These are phyloP conservation scores for Porites cylindrica DNA, from an alignment of 92 coral and sea anemone species.

Conservation along the genomic window DNA sequence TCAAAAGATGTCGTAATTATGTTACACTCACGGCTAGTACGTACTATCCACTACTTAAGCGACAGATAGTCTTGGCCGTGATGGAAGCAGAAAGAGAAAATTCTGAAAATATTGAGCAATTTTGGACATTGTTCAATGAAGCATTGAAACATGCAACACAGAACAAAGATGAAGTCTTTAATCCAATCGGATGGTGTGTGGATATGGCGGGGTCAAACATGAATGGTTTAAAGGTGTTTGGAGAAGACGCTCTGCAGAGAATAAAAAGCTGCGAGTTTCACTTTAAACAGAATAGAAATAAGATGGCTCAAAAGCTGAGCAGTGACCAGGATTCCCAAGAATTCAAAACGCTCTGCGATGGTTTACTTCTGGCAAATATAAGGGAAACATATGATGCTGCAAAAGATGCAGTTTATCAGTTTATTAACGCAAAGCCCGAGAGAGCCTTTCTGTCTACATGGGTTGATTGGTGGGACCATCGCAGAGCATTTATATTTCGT, in stretches of 20 bases:
- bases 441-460: slow-evolving; percentile 15
- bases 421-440: slow-evolving; percentile 16
- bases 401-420: slow-evolving; percentile 1
- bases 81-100: slow-evolving; percentile 52
- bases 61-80: slow-evolving; percentile 44
- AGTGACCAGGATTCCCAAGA: slow-evolving; percentile 3
- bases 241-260: slow-evolving; percentile 19
- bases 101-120: slow-evolving; percentile 46
- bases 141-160: slow-evolving; percentile 38
- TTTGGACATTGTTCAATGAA: slow-evolving; percentile 69
- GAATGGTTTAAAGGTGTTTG: slow-evolving; percentile 58
- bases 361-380: neutral
- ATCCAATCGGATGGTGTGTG: slow-evolving; percentile 74
- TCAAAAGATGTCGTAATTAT: slow-evolving; percentile 61
- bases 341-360: slow-evolving; percentile 32
- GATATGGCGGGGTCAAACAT: slow-evolving; percentile 80
- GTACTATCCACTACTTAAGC: slow-evolving; percentile 62
- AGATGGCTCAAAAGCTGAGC: slow-evolving; percentile 2
- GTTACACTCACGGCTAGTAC: slow-evolving; percentile 70
- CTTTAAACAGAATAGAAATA: slow-evolving; percentile 67
- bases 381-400: slow-evolving; percentile 17
- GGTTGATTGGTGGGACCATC: slow-evolving; percentile 25
- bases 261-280: slow-evolving; percentile 72
- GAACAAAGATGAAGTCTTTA: slow-evolving; percentile 11
- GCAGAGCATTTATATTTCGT: slow-evolving; percentile 24